A percentile compares a stretch with the other conserved stretches of the same genome.
These are phyloP conservation scores for Sinonovacula constricta DNA, from an alignment of 1,140 invertebrate species.

Conservation along the genomic window DNA sequence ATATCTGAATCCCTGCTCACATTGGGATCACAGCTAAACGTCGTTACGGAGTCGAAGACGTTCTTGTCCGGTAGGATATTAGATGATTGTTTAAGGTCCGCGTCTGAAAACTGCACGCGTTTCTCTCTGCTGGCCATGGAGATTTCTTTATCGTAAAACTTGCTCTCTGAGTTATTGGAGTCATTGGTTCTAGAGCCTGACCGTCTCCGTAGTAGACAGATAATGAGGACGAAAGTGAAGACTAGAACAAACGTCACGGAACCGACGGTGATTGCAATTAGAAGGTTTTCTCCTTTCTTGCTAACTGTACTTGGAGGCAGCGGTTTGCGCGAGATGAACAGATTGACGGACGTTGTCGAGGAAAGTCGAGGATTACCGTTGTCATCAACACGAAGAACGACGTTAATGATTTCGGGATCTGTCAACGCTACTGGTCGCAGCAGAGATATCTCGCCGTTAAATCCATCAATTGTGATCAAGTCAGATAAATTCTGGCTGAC, in stretches of 20 bases:
- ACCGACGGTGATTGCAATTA: conserved; percentile 38
- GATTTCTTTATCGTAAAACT: conserved; percentile 24
- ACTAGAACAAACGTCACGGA: conserved; percentile 42
- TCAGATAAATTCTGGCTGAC: conserved; percentile 59
- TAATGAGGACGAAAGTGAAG: conserved; percentile 32
- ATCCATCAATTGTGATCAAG: conserved; percentile 59
- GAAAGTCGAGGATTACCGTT: conserved; percentile 31
- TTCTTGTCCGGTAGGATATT: not conserved
- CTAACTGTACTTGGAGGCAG: not conserved
- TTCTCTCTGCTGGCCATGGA: conserved; percentile 6
- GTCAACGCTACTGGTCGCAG: not conserved
- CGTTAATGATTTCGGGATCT: conserved; percentile 28
- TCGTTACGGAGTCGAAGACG: conserved; percentile 26
- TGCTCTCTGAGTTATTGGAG: conserved; percentile 15
- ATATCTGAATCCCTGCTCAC: conserved; percentile 47
- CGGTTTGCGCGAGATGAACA: conserved; percentile 17
- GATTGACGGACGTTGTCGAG: conserved; percentile 37
- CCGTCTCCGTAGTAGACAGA: conserved; percentile 30
- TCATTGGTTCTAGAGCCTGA: conserved; percentile 6
- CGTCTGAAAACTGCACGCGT: conserved; percentile 42
- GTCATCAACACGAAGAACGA: conserved; percentile 42
- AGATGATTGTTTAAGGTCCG: no score
- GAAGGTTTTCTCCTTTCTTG: conserved; percentile 34
- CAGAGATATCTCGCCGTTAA: conserved; percentile 61
- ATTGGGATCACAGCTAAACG: conserved; percentile 41